Evolutionary conservation across 2,888 invertebrate genomes (phyloP).

Genomic region (Andrena minutula): DNA sequence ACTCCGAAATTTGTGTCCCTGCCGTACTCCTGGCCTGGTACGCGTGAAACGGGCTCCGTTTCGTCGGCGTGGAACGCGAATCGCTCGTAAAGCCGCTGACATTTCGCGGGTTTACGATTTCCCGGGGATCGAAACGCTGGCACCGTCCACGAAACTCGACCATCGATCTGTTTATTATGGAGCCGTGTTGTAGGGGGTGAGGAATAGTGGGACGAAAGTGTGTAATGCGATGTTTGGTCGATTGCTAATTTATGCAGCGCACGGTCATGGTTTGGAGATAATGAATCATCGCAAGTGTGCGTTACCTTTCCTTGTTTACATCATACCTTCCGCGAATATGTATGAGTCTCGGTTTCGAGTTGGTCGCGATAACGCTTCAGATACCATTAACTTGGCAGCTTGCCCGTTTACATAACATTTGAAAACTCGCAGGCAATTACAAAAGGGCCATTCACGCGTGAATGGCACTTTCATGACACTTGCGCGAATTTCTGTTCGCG

Average conservation of each 20-base stretch:
- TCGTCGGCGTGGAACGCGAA: conserved; percentile 22
- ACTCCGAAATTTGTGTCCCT: neutral
- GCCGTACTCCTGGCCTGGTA: conserved; percentile 3
- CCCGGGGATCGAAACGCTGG: conserved; percentile 3
- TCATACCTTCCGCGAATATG: neutral
- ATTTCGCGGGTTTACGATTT: conserved; percentile 52
- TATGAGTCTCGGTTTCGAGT: neutral
- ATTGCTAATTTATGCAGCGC: neutral
- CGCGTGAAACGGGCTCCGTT: conserved; percentile 3
- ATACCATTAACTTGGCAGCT: neutral
- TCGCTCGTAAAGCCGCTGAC: conserved; percentile 51
- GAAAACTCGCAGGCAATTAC: neutral
- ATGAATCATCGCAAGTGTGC: conserved; percentile 24
- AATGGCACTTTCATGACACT: too few relatives aligned
- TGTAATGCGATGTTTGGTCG: neutral
- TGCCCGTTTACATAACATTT: neutral
- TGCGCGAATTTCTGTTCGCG: too few relatives aligned
- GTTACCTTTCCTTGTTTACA: conserved; percentile 7
- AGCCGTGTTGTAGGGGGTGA: neutral
- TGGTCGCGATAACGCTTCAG: conserved; percentile 12
- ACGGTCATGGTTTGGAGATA: neutral
- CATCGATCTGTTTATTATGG: conserved; percentile 50
- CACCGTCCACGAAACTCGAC: conserved; percentile 27
- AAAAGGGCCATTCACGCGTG: neutral
- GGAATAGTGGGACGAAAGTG: neutral